Conservation (phyloP, 2,888 invertebrate species). For the Drosophila infuscata region DNA sequence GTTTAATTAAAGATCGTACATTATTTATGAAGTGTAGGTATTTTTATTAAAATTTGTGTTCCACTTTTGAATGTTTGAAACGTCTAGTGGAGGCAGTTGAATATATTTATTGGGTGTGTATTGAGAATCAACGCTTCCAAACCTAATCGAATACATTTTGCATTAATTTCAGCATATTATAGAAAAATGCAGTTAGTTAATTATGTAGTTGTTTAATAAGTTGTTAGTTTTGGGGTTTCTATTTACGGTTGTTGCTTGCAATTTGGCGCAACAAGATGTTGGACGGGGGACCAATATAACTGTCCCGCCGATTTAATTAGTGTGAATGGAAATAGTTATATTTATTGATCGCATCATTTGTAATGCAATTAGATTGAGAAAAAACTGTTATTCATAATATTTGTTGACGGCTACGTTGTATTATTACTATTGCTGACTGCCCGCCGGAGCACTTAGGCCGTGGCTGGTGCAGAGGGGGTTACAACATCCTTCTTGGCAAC, state of each 20-base stretch:
- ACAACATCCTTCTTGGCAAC: constrained; percentile 77
- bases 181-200: constrained; percentile 55
- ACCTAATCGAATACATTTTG: constrained; percentile 60
- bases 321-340: constrained; percentile 56
- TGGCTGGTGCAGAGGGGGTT: constrained; percentile 47
- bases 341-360: constrained; percentile 39
- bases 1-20: neutral
- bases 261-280: constrained; percentile 26
- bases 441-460: constrained; percentile 45
- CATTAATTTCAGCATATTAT: constrained; percentile 52
- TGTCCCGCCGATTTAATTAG: constrained; percentile 36
- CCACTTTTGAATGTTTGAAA: constrained; percentile 52
- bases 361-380: constrained; percentile 63
- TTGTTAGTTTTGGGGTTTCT: constrained; percentile 50
- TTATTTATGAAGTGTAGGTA: constrained; percentile 39
- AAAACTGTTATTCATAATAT: constrained; percentile 48
- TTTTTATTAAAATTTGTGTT: constrained; percentile 56
- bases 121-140: constrained; percentile 53
- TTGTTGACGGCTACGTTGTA: constrained; percentile 38
- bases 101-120: constrained; percentile 43
- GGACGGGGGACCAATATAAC: constrained; percentile 24
- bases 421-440: constrained; percentile 38
- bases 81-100: constrained; percentile 47
- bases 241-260: constrained; percentile 31
- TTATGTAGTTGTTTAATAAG: constrained; percentile 47